phyloP scores from a whole-genome alignment of 2,113 vertebrate species.

The Sceloporus tristichus region DNA sequence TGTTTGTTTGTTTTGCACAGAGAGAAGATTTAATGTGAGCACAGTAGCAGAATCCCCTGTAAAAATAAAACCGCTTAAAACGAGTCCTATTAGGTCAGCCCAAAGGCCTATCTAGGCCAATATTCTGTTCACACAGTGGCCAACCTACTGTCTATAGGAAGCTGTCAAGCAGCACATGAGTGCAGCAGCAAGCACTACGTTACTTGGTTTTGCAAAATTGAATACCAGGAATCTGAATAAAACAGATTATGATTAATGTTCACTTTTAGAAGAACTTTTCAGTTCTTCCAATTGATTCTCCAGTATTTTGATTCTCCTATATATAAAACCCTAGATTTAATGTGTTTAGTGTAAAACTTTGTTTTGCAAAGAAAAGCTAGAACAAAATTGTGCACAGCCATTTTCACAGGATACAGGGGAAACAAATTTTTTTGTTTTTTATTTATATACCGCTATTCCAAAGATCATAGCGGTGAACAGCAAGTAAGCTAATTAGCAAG shows the following conservation, averaged over 20 bases:
- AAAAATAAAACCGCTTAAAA: neutral
- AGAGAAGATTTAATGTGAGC: neutral
- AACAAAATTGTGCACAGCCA: neutral
- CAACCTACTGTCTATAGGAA: neutral
- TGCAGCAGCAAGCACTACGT: neutral
- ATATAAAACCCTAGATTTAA: neutral
- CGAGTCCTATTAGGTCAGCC: no score
- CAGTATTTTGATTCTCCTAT: neutral
- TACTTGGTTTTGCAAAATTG: neutral
- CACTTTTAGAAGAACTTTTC: neutral
- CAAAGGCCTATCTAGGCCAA: no score
- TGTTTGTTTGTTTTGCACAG: neutral
- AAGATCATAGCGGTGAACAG: no score
- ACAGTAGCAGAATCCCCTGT: neutral
- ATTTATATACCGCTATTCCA: no score
- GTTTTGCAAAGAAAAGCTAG: neutral
- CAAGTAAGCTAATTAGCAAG: no score
- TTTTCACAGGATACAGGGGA: no score
- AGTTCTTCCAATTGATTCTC: no score
- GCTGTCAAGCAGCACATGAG: no score
- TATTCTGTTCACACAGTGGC: no score
- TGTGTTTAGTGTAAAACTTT: neutral
- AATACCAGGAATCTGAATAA: neutral
- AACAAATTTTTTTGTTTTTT: no score
- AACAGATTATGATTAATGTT: neutral